Evolutionary conservation across 2,797 vertebrate genomes (phyloP), one percentile per base, ranked within the genome.

Genomic region (Tachyglossus aculeatus): DNA sequence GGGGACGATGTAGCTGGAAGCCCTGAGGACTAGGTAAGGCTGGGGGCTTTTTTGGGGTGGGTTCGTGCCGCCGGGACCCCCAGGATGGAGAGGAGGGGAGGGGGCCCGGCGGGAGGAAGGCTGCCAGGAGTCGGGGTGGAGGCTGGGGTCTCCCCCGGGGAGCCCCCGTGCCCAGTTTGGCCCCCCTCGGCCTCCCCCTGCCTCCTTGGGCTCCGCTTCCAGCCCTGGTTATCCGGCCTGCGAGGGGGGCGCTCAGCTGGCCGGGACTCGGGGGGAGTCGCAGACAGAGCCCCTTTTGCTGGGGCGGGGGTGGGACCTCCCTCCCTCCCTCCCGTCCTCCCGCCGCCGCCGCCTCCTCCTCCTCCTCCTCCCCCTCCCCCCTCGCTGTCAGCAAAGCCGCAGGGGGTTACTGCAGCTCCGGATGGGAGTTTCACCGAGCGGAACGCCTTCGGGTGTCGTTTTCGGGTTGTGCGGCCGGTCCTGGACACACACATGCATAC

Each of bases 11-110:
- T 19, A 52, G 67, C 29, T 39, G 66, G 71, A 69, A 54, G 50
- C 1, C 32, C 58, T 33, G 29, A 61, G 39, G 41, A 38, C 47
- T 1, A 84, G 82, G 85, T 86, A 81, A 72, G 80, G 63, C 50
- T 51, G 59, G 71, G 50, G 37, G 48, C 67, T 52, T 74, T 71
- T 56, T 59, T 24, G n/a, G 10, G 37, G 40, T n/a, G n/a, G n/a
- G n/a, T n/a, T n/a, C n/a, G n/a, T n/a, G n/a, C n/a, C n/a, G n/a
- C n/a, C n/a, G 36, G 38, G 51, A 38, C 24, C 43, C 50, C 54
- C 40, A 37, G 51, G 27, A 37, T 37, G 14, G 10, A 32, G 50
- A 47, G 13, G 69, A 34, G 15, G 34, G 36, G 45, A 44, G 25
- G 32, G 31, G 47, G 3, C 11, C 13, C 5, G 41, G n/a, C 2